A percentile compares a stretch with the other conserved stretches of the same genome.
Evolutionary conservation across 2,113 vertebrate genomes (phyloP).

Genomic region (Menidia beryllina): DNA sequence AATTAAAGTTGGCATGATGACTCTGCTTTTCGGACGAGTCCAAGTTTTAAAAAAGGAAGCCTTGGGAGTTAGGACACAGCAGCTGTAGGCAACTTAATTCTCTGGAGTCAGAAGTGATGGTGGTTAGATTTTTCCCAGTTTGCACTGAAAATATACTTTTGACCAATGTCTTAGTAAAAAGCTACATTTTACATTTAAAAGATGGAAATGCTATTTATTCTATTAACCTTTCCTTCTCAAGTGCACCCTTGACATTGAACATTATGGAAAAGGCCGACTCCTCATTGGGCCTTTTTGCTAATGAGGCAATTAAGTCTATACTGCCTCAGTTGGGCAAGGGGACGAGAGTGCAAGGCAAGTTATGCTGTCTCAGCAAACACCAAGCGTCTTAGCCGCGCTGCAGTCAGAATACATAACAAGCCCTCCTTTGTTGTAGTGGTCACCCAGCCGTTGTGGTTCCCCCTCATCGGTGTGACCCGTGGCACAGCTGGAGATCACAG

Average conservation of each 20-base stretch:
- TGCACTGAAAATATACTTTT: slow-evolving; percentile 45
- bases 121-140: slow-evolving; percentile 30
- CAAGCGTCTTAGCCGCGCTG: slow-evolving; percentile 48
- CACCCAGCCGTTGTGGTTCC: slow-evolving; percentile 32
- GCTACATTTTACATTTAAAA: slow-evolving; percentile 63
- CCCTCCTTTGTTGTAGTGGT: slow-evolving; percentile 33
- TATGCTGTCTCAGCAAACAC: slow-evolving; percentile 82
- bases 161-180: slow-evolving; percentile 38
- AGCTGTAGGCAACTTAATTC: slow-evolving; percentile 33
- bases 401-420: slow-evolving; percentile 63
- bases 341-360: slow-evolving; percentile 64
- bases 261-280: slow-evolving; percentile 73
- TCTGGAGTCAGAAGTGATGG: slow-evolving; percentile 40
- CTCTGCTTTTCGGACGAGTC: slow-evolving; percentile 60
- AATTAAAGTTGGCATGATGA: slow-evolving; percentile 81
- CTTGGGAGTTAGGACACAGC: slow-evolving; percentile 48
- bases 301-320: slow-evolving; percentile 83
- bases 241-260: slow-evolving; percentile 81
- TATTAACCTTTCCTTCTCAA: slow-evolving; percentile 80
- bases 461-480: slow-evolving; percentile 36
- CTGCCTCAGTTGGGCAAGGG: slow-evolving; percentile 67
- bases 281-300: slow-evolving; percentile 76
- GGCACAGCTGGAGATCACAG: slow-evolving; percentile 51
- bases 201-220: slow-evolving; percentile 70
- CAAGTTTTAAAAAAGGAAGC: slow-evolving; percentile 54